Evolutionary conservation across 2,113 vertebrate genomes (phyloP).

Genomic region (Gobiocypris rarus): DNA sequence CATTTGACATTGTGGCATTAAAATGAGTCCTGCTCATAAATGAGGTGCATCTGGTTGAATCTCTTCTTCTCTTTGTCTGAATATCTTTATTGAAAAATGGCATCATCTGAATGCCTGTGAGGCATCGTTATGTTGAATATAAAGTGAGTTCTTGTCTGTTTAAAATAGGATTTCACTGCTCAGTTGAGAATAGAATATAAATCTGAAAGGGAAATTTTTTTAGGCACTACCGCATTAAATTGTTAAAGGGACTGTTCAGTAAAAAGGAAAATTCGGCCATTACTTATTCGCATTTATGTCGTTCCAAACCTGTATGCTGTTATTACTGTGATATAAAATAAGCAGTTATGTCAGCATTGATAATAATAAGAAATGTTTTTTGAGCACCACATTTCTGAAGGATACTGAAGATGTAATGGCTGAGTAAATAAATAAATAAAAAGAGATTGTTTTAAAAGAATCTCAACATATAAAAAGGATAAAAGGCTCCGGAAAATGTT

Average conservation of each 20-base stretch:
- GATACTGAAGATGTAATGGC: too few relatives aligned
- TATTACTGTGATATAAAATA: too few relatives aligned
- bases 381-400: too few relatives aligned
- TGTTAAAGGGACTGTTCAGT: neutral
- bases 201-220: neutral
- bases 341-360: too few relatives aligned
- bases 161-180: slow-evolving; percentile 5
- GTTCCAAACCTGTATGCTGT: neutral
- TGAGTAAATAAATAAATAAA: too few relatives aligned
- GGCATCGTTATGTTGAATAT: slow-evolving; percentile 35
- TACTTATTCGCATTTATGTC: neutral
- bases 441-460: neutral
- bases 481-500: neutral
- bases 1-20: neutral
- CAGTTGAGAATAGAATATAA: neutral
- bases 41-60: slow-evolving; percentile 8
- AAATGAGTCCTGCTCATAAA: neutral
- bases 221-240: slow-evolving; percentile 20
- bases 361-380: too few relatives aligned
- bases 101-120: neutral
- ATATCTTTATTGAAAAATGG: slow-evolving; percentile 19
- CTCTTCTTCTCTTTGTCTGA: neutral
- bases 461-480: neutral
- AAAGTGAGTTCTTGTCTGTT: neutral
- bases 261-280: too few relatives aligned